Percentiles rank a stretch among this genome's conserved stretches.
Conservation (phyloP, 1,140 invertebrate genomes). For the Leptinotarsa lineolata region DNA sequence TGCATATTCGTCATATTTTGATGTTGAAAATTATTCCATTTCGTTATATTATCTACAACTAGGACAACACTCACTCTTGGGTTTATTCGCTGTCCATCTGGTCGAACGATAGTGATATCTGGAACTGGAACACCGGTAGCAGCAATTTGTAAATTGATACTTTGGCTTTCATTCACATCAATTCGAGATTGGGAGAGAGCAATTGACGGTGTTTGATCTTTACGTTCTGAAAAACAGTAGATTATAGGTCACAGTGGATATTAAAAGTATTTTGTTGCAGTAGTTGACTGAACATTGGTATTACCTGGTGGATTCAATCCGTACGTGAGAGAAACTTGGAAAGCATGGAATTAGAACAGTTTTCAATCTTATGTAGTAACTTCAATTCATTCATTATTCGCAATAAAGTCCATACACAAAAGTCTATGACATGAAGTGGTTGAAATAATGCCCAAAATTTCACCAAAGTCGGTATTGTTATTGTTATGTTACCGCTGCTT, state of each 20-base stretch:
- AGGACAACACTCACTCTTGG: constrained; percentile 47
- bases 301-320: constrained; percentile 26
- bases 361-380: neutral
- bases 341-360: constrained; percentile 11
- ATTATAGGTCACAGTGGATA: neutral
- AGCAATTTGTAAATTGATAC: constrained; percentile 75
- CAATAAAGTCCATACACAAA: no score
- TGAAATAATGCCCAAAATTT: no score
- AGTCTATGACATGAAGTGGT: no score
- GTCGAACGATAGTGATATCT: constrained; percentile 70
- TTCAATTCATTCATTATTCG: no score
- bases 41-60: no score
- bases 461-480: no score
- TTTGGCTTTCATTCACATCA: constrained; percentile 74
- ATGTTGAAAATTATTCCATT: no score
- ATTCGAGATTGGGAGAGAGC: constrained; percentile 67
- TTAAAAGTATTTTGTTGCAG: constrained; percentile 1
- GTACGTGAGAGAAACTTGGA: constrained; percentile 24
- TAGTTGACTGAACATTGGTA: constrained; percentile 1
- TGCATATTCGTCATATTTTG: no score
- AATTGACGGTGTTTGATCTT: constrained; percentile 62
- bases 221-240: constrained; percentile 43
- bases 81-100: constrained; percentile 61
- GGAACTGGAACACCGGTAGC: constrained; percentile 77
- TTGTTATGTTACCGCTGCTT: no score